Conservation (phyloP, 2,888 invertebrate genomes). For the Rhagonycha lutea region DNA sequence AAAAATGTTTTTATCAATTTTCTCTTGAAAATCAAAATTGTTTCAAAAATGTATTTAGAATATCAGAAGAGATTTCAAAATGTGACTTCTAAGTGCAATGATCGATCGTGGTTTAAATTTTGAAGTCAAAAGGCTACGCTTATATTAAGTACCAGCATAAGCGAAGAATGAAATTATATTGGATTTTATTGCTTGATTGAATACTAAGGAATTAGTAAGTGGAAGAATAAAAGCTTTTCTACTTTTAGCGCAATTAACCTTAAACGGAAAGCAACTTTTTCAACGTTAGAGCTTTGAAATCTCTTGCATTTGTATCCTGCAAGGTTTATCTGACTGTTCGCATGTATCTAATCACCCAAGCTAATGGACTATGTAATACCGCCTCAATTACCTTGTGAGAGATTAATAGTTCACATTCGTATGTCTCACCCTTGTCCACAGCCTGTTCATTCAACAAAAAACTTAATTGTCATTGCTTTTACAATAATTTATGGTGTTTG, state of each 20-base stretch:
- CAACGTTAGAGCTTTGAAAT: constrained; percentile 35
- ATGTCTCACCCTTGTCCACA: constrained; percentile 40
- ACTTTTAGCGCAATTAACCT: constrained; percentile 20
- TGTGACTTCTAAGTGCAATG: background rate
- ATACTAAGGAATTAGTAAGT: constrained; percentile 16
- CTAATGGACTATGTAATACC: constrained; percentile 45
- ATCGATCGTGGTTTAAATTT: background rate
- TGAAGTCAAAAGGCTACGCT: background rate
- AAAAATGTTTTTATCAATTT: background rate
- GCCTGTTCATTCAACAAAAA: constrained; percentile 33
- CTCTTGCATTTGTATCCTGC: constrained; percentile 32
- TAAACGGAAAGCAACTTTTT: constrained; percentile 26
- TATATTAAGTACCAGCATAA: background rate
- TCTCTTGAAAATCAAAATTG: background rate
- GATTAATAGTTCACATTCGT: constrained; percentile 45
- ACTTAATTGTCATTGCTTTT: constrained; percentile 32
- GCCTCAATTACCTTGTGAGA: constrained; percentile 43
- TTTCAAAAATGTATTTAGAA: background rate
- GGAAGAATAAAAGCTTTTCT: constrained; percentile 14
- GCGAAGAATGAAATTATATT: background rate
- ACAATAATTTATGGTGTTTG: constrained; percentile 5
- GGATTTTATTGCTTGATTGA: constrained; percentile 5
- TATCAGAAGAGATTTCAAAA: background rate
- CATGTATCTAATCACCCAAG: constrained; percentile 39
- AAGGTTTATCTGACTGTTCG: constrained; percentile 38